Conservation (phyloP, 1,140 invertebrate genomes). For the Meloidogyne floridensis region DNA sequence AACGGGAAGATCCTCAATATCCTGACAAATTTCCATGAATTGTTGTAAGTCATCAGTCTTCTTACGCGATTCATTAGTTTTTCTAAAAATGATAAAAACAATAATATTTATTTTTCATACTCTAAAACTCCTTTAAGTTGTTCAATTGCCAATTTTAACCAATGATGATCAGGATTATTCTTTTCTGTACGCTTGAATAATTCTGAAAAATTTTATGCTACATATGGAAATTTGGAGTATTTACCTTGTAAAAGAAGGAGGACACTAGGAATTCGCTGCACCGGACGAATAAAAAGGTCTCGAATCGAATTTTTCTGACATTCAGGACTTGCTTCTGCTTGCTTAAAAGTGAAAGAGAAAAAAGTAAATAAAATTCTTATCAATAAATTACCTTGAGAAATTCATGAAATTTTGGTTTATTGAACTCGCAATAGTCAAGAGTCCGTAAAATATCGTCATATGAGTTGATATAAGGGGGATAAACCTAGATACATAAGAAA, state of each 20-base stretch:
- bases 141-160: constrained; percentile 31
- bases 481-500: constrained; percentile 20
- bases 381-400: constrained; percentile 35
- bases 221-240: neutral
- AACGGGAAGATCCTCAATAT: constrained; percentile 44
- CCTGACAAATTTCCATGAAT: constrained; percentile 42
- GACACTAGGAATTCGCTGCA: constrained; percentile 48
- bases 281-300: constrained; percentile 45
- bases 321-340: constrained; percentile 34
- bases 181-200: constrained; percentile 43
- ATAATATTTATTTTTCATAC: constrained; percentile 8
- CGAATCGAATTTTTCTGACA: constrained; percentile 42
- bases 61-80: constrained; percentile 43
- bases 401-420: constrained; percentile 36
- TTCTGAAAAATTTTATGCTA: constrained; percentile 38
- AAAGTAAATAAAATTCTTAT: neutral
- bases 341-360: constrained; percentile 27
- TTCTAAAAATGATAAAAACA: constrained; percentile 26
- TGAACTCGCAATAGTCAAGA: constrained; percentile 33
- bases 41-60: constrained; percentile 39
- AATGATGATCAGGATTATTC: constrained; percentile 33
- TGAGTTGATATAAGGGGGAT: constrained; percentile 44
- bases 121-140: constrained; percentile 35
- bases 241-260: constrained; percentile 46
- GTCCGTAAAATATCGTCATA: constrained; percentile 35